Evolutionary conservation across 2,113 vertebrate genomes (phyloP).

Genomic region (Orthochromis malagaraziensis): DNA sequence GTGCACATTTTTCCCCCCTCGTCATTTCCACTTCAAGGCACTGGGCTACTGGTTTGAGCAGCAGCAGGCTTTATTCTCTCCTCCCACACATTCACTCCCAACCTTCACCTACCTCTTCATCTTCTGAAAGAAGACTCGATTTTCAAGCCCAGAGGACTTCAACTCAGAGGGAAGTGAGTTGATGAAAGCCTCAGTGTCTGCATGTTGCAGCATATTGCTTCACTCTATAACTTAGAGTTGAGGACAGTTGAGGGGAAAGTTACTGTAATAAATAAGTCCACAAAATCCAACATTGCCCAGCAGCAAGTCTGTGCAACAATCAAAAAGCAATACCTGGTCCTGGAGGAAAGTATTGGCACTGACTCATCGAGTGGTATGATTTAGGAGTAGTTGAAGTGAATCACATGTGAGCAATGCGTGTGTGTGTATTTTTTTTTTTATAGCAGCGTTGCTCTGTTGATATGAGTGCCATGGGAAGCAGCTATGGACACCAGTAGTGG

Average conservation of each 20-base stretch:
- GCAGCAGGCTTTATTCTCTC: constrained; percentile 4
- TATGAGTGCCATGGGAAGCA: background rate
- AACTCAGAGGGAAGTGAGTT: constrained; percentile 6
- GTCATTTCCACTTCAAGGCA: constrained; percentile 67
- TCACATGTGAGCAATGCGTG: background rate
- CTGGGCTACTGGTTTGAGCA: constrained; percentile 32
- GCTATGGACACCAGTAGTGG: background rate
- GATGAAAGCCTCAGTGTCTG: constrained; percentile 10
- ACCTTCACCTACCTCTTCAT: constrained; percentile 29
- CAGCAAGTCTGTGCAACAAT: background rate
- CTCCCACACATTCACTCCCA: constrained; percentile 29
- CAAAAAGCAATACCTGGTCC: background rate
- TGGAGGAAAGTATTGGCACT: background rate
- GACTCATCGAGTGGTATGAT: background rate
- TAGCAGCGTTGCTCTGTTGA: background rate
- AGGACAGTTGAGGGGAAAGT: background rate
- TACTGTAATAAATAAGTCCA: background rate
- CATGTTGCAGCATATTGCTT: constrained; percentile 36
- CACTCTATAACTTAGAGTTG: background rate
- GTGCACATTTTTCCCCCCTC: background rate
- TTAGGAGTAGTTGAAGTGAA: background rate
- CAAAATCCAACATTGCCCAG: background rate
- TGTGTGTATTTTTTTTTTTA: background rate
- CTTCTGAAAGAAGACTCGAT: constrained; percentile 1
- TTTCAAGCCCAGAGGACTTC: constrained; percentile 20